A percentile compares a stretch with the other conserved stretches of the same genome.
Conservation (phyloP, 1,140 invertebrate species). For the Drosophila teissieri region DNA sequence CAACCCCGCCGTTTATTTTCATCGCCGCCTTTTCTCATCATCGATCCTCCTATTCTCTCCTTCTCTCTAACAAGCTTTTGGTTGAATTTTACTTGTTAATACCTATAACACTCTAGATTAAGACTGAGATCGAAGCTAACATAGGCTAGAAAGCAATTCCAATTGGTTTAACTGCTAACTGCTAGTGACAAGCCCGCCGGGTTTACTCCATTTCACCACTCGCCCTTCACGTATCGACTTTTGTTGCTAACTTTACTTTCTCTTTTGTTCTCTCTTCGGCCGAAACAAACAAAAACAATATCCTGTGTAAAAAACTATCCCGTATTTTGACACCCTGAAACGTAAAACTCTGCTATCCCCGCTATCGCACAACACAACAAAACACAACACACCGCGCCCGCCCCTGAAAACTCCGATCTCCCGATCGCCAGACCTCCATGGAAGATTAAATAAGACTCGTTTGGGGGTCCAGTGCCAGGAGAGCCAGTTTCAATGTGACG, state of each 20-base stretch:
- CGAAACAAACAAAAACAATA: constrained; percentile 6
- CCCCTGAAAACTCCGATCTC: constrained; percentile 6
- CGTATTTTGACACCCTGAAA: constrained; percentile 29
- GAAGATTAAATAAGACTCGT: constrained; percentile 75
- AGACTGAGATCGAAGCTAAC: constrained; percentile 15
- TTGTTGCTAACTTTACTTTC: constrained; percentile 65
- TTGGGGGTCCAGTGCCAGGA: constrained; percentile 68
- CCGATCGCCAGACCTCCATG: constrained; percentile 57
- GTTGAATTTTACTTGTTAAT: constrained; percentile 5
- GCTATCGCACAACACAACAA: constrained; percentile 12
- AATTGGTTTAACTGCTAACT: constrained; percentile 39
- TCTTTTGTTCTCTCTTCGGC: constrained; percentile 51
- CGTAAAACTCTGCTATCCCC: constrained; percentile 23
- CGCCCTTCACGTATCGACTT: constrained; percentile 8
- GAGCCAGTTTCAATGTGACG: constrained; percentile 87
- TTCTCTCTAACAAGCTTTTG: constrained; percentile 7
- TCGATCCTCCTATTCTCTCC: neutral
- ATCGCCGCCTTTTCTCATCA: neutral
- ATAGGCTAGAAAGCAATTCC: constrained; percentile 10
- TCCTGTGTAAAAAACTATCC: constrained; percentile 34
- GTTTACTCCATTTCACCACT: neutral
- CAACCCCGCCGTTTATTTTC: neutral
- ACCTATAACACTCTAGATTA: neutral
- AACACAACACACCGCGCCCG: constrained; percentile 16
- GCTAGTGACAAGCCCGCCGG: constrained; percentile 2